Evolutionary conservation across 2,888 invertebrate genomes (phyloP).

Genomic region (Drosophila tanythrix): DNA sequence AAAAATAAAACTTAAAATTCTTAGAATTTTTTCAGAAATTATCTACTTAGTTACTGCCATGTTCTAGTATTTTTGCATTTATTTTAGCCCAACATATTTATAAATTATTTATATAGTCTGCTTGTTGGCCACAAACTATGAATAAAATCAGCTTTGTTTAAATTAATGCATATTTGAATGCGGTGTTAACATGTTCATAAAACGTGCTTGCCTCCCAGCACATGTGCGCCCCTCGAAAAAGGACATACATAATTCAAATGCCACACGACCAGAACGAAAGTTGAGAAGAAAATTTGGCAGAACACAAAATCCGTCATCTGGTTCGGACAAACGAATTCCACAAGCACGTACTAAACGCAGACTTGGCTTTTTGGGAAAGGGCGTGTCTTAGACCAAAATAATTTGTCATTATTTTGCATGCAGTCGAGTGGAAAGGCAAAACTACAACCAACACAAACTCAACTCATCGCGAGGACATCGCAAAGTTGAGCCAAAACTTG

Average conservation of each 20-base stretch:
- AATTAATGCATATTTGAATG: slow-evolving; percentile 33
- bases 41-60: background rate
- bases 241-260: slow-evolving; percentile 58
- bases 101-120: background rate
- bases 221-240: slow-evolving; percentile 35
- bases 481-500: slow-evolving; percentile 30
- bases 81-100: background rate
- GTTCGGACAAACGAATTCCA: slow-evolving; percentile 8
- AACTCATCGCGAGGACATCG: slow-evolving; percentile 10
- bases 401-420: slow-evolving; percentile 71
- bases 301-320: background rate
- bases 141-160: slow-evolving; percentile 1
- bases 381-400: slow-evolving; percentile 15
- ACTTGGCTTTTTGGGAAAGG: slow-evolving; percentile 30
- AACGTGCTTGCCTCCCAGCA: slow-evolving; percentile 50
- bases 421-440: slow-evolving; percentile 46
- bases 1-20: background rate
- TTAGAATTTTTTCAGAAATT: background rate
- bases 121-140: background rate
- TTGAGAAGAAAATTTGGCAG: slow-evolving; percentile 4
- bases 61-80: background rate
- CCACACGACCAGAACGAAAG: background rate
- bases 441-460: background rate
- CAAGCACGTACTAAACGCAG: slow-evolving; percentile 61
- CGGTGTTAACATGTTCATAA: slow-evolving; percentile 43